phyloP scores from a whole-genome alignment of 2,797 vertebrate species.

The Neostethus bicornis region DNA sequence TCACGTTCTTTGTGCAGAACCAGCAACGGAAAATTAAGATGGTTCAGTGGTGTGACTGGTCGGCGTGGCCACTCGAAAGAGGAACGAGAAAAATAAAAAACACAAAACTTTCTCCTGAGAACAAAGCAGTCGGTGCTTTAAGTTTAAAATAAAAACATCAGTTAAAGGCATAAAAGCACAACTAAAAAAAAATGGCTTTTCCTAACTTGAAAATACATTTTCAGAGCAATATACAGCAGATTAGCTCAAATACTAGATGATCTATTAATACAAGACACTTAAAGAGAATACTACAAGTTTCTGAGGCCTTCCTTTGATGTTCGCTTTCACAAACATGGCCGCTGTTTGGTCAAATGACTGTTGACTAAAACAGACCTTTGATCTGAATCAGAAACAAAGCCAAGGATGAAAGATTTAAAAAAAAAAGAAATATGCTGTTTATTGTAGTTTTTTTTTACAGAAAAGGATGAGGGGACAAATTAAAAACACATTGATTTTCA shows the following conservation, averaged over 20 bases:
- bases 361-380: conserved; percentile 80
- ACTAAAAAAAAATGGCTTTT: conserved; percentile 62
- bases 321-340: conserved; percentile 57
- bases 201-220: conserved; percentile 45
- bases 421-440: conserved; percentile 82
- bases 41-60: conserved; percentile 5
- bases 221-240: no score
- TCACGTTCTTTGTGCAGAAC: conserved; percentile 35
- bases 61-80: conserved; percentile 22
- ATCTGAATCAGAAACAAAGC: conserved; percentile 72
- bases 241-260: conserved; percentile 36
- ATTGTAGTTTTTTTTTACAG: conserved; percentile 83
- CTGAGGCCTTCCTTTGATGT: conserved; percentile 36
- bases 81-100: conserved; percentile 29
- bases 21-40: conserved; percentile 1
- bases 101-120: conserved; percentile 41
- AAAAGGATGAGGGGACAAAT: conserved; percentile 65
- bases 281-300: conserved; percentile 6
- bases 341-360: conserved; percentile 72
- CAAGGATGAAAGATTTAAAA: conserved; percentile 74
- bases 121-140: conserved; percentile 30
- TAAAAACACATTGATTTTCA: conserved; percentile 49
- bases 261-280: conserved; percentile 28
- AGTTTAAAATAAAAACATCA: conserved; percentile 19
- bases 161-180: conserved; percentile 18